phyloP scores from a whole-genome alignment of 2,888 invertebrate genomes.

The Xylota segnis region DNA sequence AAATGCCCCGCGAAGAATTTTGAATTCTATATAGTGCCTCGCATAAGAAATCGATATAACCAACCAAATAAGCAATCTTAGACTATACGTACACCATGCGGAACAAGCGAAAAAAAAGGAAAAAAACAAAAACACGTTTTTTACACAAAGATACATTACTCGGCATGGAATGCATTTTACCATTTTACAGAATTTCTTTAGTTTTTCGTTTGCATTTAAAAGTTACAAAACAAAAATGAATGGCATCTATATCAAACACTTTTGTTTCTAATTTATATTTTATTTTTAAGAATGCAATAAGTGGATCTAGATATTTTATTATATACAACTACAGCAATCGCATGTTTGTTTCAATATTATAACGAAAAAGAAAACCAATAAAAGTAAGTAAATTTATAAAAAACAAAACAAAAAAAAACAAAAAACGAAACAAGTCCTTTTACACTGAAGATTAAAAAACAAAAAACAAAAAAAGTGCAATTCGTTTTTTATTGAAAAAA shows the following conservation, averaged over 20 bases:
- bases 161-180: conserved; percentile 6
- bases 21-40: neutral
- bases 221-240: neutral
- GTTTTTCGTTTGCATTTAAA: neutral
- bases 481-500: conserved; percentile 29
- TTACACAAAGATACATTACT: neutral
- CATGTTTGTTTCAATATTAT: conserved; percentile 17
- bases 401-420: conserved; percentile 11
- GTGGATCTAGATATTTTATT: conserved; percentile 11
- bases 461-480: conserved; percentile 43
- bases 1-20: too few species aligned
- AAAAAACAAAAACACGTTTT: neutral
- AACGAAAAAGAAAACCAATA: neutral
- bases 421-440: conserved; percentile 5
- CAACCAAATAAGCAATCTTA: conserved; percentile 7
- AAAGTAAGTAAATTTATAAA: neutral
- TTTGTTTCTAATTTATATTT: conserved; percentile 4
- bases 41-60: neutral
- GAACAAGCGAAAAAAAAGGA: conserved; percentile 6
- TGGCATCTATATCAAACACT: neutral
- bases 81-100: conserved; percentile 6
- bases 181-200: neutral
- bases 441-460: conserved; percentile 7
- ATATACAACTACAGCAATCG: conserved; percentile 9
- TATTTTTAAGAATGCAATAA: conserved; percentile 37